Base-by-base conservation (phyloP, 2,797 vertebrate species). In the Cyprinodon diabolis region DNA sequence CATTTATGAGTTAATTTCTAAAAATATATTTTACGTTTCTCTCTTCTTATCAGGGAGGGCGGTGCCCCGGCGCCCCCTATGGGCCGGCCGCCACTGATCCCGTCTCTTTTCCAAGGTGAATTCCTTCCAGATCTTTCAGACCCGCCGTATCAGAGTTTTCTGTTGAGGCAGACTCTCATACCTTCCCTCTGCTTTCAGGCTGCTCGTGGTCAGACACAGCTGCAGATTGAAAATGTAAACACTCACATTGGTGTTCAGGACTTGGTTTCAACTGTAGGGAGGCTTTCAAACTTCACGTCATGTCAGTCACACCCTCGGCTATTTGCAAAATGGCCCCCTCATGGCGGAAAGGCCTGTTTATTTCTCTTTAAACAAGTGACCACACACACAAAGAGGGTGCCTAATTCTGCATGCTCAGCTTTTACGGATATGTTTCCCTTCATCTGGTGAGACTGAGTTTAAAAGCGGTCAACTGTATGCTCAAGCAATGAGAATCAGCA, bases 351-450 rank as follows among this genome's bases (percentile, higher is more conserved):
- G 77, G 80, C 74, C 74, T 90, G 89, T 94, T 91, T 93, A 90
- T 90, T 85, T 89, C 81, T 74, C 43, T 82, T 90, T 87, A 91
- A 91, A 90, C 91, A 91, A 91, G 71, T 87, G 91, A 81, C 87
- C 90, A 87, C 87, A 84, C 80, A 71, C 75, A 71, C 67, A 67
- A 75, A 58, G 62, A 55, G 19, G 47, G 55, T 23, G 80, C 30
- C 30, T 2, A 1, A 76, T 66, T 78, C 43, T 66, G 55, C 66
- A 70, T 66, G 37, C 84, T 71, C 75, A 74, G 65, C 79, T 71
- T 81, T 79, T 66, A 45, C 85, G 71, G 72, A 81, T 80, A 77
- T 80, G 76, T 84, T 87, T 86, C 84, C 85, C 84, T 80, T 87
- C 79, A 80, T 68, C 71, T 4, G 80, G 71, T 49, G 70, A 71